These are phyloP conservation scores for Conus ventricosus DNA, from an alignment of 1,140 invertebrate species.

Conservation along the genomic window DNA sequence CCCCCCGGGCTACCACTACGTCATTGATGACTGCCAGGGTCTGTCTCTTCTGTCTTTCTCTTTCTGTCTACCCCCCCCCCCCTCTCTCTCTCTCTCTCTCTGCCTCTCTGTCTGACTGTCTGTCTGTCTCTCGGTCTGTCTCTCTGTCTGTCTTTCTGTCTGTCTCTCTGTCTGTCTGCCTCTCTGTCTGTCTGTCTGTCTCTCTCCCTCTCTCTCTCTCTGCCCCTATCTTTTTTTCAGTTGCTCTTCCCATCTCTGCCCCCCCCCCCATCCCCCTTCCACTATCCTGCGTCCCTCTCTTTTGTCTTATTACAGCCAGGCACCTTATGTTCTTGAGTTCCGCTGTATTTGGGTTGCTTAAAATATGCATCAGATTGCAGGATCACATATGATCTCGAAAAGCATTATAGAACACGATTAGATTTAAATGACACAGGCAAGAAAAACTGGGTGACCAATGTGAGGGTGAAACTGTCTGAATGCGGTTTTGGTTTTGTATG, in stretches of 20 bases:
- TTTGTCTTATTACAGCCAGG: constrained; percentile 62
- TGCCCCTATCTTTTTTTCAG: no score
- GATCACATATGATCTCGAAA: constrained; percentile 81
- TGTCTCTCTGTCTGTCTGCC: background rate
- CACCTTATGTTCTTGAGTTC: constrained; percentile 82
- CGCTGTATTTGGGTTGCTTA: constrained; percentile 82
- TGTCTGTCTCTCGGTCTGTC: background rate
- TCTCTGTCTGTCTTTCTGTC: background rate
- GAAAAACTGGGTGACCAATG: no score
- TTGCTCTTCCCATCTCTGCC: no score
- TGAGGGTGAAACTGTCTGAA: constrained; percentile 75
- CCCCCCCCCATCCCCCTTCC: no score
- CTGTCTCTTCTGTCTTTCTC: background rate
- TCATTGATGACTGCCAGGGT: constrained; percentile 37
- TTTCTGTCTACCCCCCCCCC: background rate
- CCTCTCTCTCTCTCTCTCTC: constrained; percentile 12
- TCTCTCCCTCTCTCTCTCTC: constrained; percentile 75
- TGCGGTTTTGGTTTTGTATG: no score
- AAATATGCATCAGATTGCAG: background rate
- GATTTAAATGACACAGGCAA: no score
- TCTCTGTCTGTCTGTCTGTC: constrained; percentile 64
- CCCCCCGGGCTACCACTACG: constrained; percentile 38
- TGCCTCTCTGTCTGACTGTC: background rate
- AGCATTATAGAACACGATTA: no score
- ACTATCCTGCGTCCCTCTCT: background rate